These are phyloP conservation scores for Aleiodes testaceus DNA, from an alignment of 2,888 invertebrate genomes.

Conservation along the genomic window DNA sequence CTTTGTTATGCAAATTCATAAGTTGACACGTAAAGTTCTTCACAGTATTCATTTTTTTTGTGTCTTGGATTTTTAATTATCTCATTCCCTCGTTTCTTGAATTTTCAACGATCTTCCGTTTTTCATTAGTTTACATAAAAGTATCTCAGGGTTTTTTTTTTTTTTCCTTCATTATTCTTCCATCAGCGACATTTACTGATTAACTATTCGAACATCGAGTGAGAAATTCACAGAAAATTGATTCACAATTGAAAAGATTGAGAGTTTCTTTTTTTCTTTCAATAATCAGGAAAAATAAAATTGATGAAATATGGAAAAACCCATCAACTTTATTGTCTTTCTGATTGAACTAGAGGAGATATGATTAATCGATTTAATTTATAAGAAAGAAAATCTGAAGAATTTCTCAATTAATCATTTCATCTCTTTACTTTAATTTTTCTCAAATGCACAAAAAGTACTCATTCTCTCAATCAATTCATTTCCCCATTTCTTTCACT, in stretches of 20 bases:
- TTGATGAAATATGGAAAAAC: no score
- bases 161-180: slow-evolving; percentile 34
- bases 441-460: no score
- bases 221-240: slow-evolving; percentile 1
- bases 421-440: no score
- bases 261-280: slow-evolving; percentile 13
- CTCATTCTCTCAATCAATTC: slow-evolving; percentile 38
- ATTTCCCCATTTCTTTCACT: slow-evolving; percentile 42
- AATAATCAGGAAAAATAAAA: no score
- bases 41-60: slow-evolving; percentile 2
- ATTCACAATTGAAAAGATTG: slow-evolving; percentile 34
- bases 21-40: slow-evolving; percentile 29
- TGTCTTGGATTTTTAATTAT: slow-evolving; percentile 17
- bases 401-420: no score
- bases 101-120: no score
- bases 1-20: slow-evolving; percentile 41
- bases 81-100: slow-evolving; percentile 36
- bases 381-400: no score
- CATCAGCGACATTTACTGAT: slow-evolving; percentile 49
- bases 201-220: slow-evolving; percentile 35
- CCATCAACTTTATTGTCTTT: no score
- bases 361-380: no score
- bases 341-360: no score
- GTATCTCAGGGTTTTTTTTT: neutral
- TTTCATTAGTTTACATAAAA: no score